These are phyloP conservation scores for Erinaceus europaeus DNA, from an alignment of 2,113 vertebrate species.

Conservation along the genomic window DNA sequence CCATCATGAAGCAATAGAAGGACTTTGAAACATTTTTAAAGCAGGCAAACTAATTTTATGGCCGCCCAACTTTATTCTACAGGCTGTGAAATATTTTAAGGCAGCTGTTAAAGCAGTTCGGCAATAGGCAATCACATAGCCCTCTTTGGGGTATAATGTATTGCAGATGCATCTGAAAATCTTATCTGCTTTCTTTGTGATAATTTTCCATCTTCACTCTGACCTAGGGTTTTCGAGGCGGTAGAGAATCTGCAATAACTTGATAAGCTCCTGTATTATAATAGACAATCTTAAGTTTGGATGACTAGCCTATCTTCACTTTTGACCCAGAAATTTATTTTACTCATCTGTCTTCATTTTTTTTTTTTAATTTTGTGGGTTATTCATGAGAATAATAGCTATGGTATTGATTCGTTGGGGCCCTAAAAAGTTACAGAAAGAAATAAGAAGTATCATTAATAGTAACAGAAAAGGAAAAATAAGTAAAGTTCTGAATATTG, in stretches of 20 bases:
- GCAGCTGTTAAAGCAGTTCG: slow-evolving; percentile 43
- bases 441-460: neutral
- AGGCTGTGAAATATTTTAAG: slow-evolving; percentile 37
- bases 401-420: no score
- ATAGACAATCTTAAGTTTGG: neutral
- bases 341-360: neutral
- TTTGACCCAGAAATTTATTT: neutral
- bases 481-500: neutral
- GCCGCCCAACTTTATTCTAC: neutral
- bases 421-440: no score
- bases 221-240: neutral
- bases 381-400: neutral
- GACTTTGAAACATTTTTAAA: slow-evolving; percentile 43
- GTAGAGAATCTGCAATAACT: neutral
- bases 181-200: neutral
- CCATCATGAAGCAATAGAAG: slow-evolving; percentile 46
- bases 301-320: neutral
- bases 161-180: neutral
- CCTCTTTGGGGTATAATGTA: neutral
- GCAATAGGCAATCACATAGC: neutral
- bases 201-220: neutral
- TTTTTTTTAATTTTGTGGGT: neutral
- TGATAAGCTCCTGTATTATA: neutral
- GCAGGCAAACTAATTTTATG: slow-evolving; percentile 29
- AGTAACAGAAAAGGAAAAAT: neutral